These are phyloP conservation scores for Stenolophus ochropezus DNA, from an alignment of 2,888 invertebrate species.

Conservation along the genomic window DNA sequence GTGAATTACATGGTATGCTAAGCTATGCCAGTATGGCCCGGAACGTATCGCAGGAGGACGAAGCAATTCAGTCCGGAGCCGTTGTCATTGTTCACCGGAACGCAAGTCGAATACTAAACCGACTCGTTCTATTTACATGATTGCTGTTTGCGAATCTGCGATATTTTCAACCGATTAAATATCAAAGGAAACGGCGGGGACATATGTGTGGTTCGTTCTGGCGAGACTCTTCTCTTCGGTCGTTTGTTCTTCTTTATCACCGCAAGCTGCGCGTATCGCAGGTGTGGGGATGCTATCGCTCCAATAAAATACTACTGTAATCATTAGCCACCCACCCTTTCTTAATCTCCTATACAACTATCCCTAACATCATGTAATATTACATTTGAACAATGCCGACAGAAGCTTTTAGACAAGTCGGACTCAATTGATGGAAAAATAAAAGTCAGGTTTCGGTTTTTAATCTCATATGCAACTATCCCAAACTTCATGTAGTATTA, in stretches of 20 bases:
- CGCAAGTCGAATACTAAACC: constrained; percentile 50
- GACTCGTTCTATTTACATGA: constrained; percentile 52
- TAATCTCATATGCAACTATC: no score
- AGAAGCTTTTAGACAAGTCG: no score
- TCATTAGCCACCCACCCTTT: no score
- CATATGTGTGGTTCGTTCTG: constrained; percentile 34
- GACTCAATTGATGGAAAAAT: no score
- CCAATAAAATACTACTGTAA: no score
- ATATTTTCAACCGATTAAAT: constrained; percentile 54
- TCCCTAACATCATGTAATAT: no score
- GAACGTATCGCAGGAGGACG: neutral
- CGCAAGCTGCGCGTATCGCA: neutral
- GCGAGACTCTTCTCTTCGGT: constrained; percentile 21
- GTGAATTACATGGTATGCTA: neutral
- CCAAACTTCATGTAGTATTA: no score
- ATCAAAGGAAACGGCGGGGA: constrained; percentile 39
- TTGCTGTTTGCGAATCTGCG: constrained; percentile 54
- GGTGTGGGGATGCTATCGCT: neutral
- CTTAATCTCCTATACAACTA: no score
- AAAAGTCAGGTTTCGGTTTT: no score
- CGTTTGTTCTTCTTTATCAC: constrained; percentile 39
- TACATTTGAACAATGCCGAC: no score
- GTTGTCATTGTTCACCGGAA: constrained; percentile 48
- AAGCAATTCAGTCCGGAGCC: neutral
- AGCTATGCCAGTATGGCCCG: neutral